phyloP scores from a whole-genome alignment of 1,140 invertebrate species.

The Metaphire vulgaris region DNA sequence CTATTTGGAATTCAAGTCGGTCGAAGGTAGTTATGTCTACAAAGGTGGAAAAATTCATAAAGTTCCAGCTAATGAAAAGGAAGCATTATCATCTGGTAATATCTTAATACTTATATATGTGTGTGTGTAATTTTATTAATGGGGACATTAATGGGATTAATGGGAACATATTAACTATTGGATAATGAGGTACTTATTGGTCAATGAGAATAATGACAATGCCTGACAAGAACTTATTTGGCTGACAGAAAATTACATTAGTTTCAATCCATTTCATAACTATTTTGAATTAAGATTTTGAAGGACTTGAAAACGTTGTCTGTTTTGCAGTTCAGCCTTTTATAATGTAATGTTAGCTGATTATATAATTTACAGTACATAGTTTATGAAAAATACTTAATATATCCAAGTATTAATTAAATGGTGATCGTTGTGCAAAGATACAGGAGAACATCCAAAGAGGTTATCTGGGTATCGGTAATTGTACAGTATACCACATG shows the following conservation, averaged over 20 bases:
- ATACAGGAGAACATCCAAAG: too few relatives aligned
- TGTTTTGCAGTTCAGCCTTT: not conserved
- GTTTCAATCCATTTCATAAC: not conserved
- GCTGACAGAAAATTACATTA: not conserved
- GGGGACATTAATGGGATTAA: not conserved
- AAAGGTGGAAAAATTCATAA: conserved; percentile 96
- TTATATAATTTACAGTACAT: too few relatives aligned
- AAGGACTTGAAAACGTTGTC: not conserved
- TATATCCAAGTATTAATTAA: too few relatives aligned
- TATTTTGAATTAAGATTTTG: not conserved
- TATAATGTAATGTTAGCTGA: not conserved
- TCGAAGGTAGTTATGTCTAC: conserved; percentile 98
- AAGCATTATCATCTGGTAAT: conserved; percentile 79
- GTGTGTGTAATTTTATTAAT: not conserved
- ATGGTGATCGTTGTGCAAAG: too few relatives aligned
- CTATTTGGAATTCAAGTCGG: conserved; percentile 97
- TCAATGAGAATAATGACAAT: not conserved
- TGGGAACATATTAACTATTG: not conserved
- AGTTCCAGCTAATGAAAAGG: conserved; percentile 97
- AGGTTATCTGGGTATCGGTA: too few relatives aligned
- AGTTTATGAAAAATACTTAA: too few relatives aligned
- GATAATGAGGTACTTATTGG: not conserved
- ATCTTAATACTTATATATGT: conserved; percentile 12
- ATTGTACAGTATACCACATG: too few relatives aligned
- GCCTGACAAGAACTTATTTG: not conserved